Evolutionary conservation across 35 echinoderm and acorn worm genomes (phyloP).

Genomic region (Lytechinus variegatus): DNA sequence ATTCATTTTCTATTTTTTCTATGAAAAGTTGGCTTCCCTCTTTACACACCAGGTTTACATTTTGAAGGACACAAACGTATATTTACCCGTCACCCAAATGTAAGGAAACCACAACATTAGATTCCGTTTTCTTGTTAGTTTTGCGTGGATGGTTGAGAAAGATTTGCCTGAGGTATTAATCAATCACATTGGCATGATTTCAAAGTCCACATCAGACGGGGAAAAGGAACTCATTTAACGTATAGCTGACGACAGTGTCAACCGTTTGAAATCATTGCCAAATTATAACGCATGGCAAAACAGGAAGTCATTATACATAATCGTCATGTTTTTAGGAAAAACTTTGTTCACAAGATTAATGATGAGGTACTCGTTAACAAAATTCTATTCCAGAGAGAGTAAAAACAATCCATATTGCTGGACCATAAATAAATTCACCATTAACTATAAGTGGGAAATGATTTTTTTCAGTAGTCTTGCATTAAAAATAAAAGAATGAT

Average conservation of each 20-base stretch:
- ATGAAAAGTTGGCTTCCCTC: too few species aligned
- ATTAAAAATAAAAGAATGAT: too few species aligned
- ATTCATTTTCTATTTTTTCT: too few species aligned
- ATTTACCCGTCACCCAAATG: neutral
- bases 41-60: neutral
- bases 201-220: neutral
- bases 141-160: neutral
- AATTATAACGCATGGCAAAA: neutral
- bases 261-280: neutral
- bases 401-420: too few species aligned
- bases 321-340: neutral
- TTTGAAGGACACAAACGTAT: neutral
- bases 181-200: neutral
- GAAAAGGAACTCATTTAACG: neutral
- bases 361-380: too few species aligned
- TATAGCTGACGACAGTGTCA: neutral
- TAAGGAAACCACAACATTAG: neutral
- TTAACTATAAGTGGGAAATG: too few species aligned
- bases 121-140: neutral
- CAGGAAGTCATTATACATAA: neutral
- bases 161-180: neutral
- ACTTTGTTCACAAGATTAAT: neutral
- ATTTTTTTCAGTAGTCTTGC: too few species aligned
- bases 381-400: too few species aligned
- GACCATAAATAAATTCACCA: too few species aligned